Evolutionary conservation across 2,797 vertebrate genomes (phyloP), one percentile per base, ranked within the genome.

Genomic region (Sebastes nivosus): DNA sequence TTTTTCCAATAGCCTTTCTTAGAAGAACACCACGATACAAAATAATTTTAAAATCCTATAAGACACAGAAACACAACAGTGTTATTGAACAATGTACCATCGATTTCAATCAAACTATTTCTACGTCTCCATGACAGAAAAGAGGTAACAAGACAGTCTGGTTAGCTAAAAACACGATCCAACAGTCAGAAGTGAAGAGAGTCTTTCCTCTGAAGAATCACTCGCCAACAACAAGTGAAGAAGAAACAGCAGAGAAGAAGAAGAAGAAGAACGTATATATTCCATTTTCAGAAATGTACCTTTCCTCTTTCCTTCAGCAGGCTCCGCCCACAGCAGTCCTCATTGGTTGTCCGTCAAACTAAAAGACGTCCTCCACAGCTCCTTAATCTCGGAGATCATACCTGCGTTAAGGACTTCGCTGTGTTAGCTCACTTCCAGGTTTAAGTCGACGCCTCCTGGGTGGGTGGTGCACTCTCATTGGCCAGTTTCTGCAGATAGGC

Each of bases 401-500:
- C 54, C 75, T 83, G 94, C 93, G 87, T 11, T 11, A 89, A 89
- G 79, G 82, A 75, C 93, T 91, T 32, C 89, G 92, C 91, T 18
- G 2, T 25, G 54, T 54, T 11, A 42, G 61, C 69, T 16, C 81
- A 71, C 75, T 46, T 88, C 77, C 58, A 27, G 52, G 42, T 38
- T 77, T 3, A 80, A 85, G 29, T 16, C 29, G n/a, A 54, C 25
- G 18, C 30, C 34, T 79, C 54, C 29, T 36, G 60, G 7, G 25
- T 38, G 30, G n/a, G 24, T 1, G 16, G 8, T 16, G 25, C 1
- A 4, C 14, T 63, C 68, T 99, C 97, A 99, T 77, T 97, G 96
- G 87, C 96, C 95, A 4, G 94, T 93, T 92, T 97, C 96, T 84
- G 95, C 90, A 10, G 97, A 94, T 27, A 98, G 96, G 81, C 94